Conservation (phyloP, 2,113 vertebrate genomes). For the Halcyon senegalensis region DNA sequence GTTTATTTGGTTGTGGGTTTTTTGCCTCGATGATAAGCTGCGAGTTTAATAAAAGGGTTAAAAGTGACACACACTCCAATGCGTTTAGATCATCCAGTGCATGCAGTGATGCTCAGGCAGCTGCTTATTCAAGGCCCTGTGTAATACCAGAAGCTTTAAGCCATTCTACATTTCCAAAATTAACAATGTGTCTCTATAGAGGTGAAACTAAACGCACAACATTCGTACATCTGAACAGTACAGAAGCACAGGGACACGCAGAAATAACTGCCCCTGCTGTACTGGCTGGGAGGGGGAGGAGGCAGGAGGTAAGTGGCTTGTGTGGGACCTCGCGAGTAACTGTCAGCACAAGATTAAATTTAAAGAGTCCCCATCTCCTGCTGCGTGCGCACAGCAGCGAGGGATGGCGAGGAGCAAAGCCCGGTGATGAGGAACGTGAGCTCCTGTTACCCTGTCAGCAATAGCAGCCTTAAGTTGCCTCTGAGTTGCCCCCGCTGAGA, state of each 20-base stretch:
- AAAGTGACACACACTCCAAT: accelerated
- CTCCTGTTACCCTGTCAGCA: neutral
- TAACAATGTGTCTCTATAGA: accelerated
- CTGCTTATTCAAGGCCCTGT: neutral
- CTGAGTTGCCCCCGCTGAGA: neutral
- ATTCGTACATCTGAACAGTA: accelerated
- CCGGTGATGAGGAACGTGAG: accelerated
- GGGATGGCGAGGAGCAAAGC: accelerated
- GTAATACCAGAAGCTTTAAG: neutral
- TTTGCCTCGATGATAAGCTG: accelerated
- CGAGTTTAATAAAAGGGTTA: accelerated
- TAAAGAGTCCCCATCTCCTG: accelerated
- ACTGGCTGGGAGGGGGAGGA: neutral
- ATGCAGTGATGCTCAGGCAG: neutral
- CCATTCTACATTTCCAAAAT: accelerated
- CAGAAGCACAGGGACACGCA: neutral
- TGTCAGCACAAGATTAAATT: neutral
- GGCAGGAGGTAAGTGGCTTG: accelerated
- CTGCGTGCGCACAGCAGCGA: accelerated
- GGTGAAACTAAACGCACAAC: neutral
- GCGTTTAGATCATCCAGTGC: accelerated
- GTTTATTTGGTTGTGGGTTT: neutral
- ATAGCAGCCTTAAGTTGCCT: neutral
- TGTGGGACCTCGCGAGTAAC: accelerated
- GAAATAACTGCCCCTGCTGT: neutral